A percentile compares a stretch with the other conserved stretches of the same genome.
phyloP scores from a whole-genome alignment of 2,113 vertebrate species.

The Serinus canaria region DNA sequence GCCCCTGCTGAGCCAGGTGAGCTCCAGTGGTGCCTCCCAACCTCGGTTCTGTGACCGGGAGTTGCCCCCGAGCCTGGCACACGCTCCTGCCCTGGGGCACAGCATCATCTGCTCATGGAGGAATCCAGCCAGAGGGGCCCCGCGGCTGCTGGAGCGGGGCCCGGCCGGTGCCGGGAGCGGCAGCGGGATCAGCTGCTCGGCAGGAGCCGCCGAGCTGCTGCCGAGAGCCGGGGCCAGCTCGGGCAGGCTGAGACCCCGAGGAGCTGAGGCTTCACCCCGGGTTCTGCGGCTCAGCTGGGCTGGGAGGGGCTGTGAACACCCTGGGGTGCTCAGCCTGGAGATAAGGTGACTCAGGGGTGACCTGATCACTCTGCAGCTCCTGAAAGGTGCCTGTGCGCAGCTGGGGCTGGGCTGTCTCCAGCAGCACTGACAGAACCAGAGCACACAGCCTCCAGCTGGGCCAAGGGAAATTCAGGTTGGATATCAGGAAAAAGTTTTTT shows the following conservation, averaged over 20 bases:
- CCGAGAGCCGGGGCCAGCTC: background rate
- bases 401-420: background rate
- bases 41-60: background rate
- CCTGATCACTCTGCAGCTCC: background rate
- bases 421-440: background rate
- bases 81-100: background rate
- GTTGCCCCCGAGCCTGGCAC: background rate
- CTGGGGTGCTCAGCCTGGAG: background rate
- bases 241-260: rapidly evolving
- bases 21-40: background rate
- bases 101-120: background rate
- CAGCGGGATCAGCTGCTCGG: background rate
- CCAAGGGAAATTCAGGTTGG: background rate
- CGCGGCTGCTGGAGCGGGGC: background rate
- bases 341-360: background rate
- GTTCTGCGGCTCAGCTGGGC: background rate
- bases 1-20: background rate
- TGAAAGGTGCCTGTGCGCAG: background rate
- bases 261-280: rapidly evolving
- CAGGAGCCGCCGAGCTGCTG: background rate
- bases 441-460: rapidly evolving
- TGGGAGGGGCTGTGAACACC: background rate
- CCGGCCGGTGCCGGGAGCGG: background rate
- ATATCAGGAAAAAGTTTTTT: background rate
- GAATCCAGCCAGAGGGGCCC: background rate